Percentiles rank a stretch among this genome's conserved stretches.
phyloP scores from a whole-genome alignment of 2,113 vertebrate genomes.

The Neodon shergylaensis region DNA sequence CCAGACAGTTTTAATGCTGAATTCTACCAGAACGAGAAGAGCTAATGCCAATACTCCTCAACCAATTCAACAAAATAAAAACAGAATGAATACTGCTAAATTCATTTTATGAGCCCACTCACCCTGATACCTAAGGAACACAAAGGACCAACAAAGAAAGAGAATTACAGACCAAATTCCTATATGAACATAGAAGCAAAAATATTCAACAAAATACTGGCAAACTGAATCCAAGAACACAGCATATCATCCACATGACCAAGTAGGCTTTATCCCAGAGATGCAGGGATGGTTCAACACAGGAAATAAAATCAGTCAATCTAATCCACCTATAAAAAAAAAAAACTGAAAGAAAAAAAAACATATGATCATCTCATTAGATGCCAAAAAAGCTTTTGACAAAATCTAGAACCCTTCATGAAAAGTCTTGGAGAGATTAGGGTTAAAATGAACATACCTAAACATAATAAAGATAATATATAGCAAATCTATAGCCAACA shows the following conservation, averaged over 20 bases:
- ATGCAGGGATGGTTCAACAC: neutral
- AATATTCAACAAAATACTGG: neutral
- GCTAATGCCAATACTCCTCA: neutral
- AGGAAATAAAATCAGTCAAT: neutral
- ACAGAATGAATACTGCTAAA: neutral
- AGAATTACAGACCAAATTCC: neutral
- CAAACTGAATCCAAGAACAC: neutral
- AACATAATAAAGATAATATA: neutral
- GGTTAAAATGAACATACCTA: neutral
- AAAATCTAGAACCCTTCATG: neutral
- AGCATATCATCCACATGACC: neutral
- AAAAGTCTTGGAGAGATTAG: neutral
- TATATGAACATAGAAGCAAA: neutral
- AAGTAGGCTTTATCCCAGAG: neutral
- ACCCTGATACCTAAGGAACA: neutral
- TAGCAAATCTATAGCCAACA: neutral
- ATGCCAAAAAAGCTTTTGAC: neutral
- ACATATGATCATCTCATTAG: neutral
- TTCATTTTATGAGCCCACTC: neutral
- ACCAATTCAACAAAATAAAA: neutral
- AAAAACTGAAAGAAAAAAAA: neutral
- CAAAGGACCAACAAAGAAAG: neutral
- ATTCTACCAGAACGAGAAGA: neutral
- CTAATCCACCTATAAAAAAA: neutral
- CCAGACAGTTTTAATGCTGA: neutral